Evolutionary conservation across 2,113 vertebrate genomes (phyloP).

Genomic region (Thamnaconus septentrionalis): DNA sequence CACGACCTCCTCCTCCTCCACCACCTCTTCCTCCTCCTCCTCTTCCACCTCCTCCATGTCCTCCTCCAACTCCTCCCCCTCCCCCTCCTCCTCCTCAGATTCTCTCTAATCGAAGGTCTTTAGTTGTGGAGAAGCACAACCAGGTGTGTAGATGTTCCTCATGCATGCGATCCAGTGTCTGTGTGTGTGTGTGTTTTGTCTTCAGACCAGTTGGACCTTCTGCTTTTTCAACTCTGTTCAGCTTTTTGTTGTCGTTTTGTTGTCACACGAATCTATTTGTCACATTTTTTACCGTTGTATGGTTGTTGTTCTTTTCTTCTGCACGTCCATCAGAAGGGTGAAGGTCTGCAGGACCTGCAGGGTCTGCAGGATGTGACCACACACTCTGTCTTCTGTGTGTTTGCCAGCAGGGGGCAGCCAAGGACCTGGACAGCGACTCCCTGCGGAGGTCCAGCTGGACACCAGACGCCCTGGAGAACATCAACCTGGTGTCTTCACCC

Average conservation of each 20-base stretch:
- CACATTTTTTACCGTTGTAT: no score
- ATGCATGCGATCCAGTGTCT: background rate
- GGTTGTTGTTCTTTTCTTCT: no score
- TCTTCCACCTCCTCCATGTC: no score
- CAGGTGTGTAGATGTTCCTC: conserved; percentile 65
- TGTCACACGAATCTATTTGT: no score
- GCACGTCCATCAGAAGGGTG: no score
- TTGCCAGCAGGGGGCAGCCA: conserved; percentile 85
- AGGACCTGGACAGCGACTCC: conserved; percentile 90
- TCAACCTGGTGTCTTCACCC: conserved; percentile 94
- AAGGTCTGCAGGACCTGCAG: no score
- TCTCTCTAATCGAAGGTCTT: conserved; percentile 77
- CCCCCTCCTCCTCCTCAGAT: conserved; percentile 64
- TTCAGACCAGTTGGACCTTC: background rate
- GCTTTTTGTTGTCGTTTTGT: no score
- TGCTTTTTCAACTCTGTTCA: background rate
- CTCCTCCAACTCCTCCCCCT: background rate
- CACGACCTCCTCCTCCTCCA: no score
- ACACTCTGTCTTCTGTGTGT: background rate
- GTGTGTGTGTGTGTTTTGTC: background rate
- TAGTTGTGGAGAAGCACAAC: conserved; percentile 75
- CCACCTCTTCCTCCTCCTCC: no score
- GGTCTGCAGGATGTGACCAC: background rate
- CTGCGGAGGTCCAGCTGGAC: conserved; percentile 96
- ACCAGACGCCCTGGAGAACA: conserved; percentile 90